Percentiles rank a stretch among this genome's conserved stretches.
phyloP scores from a whole-genome alignment of 2,888 invertebrate genomes.

The Amphipyra tragopoginis region DNA sequence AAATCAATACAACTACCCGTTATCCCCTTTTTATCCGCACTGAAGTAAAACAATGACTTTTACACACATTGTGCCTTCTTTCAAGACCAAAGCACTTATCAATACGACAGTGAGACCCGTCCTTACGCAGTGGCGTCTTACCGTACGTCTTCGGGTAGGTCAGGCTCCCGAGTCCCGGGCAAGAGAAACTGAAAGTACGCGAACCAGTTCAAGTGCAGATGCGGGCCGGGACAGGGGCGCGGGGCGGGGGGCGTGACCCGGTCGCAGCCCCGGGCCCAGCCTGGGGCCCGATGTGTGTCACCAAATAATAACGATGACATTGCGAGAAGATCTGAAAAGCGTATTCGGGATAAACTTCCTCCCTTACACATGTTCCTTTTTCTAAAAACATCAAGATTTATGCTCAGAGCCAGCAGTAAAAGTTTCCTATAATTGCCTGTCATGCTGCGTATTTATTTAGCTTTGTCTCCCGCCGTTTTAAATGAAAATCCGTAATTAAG shows the following conservation, averaged over 20 bases:
- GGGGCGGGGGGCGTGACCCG: constrained; percentile 68
- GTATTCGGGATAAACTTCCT: neutral
- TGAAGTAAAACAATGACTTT: neutral
- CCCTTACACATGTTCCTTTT: constrained; percentile 9
- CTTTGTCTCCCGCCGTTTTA: constrained; percentile 18
- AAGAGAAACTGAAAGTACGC: constrained; percentile 81
- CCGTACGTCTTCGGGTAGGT: constrained; percentile 77
- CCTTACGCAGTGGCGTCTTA: constrained; percentile 33
- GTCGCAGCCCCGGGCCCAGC: constrained; percentile 67
- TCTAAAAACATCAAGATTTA: constrained; percentile 9
- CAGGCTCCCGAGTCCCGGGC: constrained; percentile 73
- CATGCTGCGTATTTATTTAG: constrained; percentile 29
- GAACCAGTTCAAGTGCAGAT: constrained; percentile 83
- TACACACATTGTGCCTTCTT: neutral
- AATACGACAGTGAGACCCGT: constrained; percentile 2
- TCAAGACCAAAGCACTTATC: neutral
- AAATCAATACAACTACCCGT: too few relatives aligned
- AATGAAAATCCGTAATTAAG: constrained; percentile 38
- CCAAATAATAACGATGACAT: constrained; percentile 41
- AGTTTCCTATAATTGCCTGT: constrained; percentile 8
- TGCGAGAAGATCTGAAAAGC: constrained; percentile 9
- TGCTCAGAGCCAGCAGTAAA: neutral
- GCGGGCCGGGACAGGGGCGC: constrained; percentile 45
- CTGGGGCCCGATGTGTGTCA: constrained; percentile 52
- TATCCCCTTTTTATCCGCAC: too few relatives aligned